Evolutionary conservation across 2,797 vertebrate genomes (phyloP).

Genomic region (Melanitta fusca): DNA sequence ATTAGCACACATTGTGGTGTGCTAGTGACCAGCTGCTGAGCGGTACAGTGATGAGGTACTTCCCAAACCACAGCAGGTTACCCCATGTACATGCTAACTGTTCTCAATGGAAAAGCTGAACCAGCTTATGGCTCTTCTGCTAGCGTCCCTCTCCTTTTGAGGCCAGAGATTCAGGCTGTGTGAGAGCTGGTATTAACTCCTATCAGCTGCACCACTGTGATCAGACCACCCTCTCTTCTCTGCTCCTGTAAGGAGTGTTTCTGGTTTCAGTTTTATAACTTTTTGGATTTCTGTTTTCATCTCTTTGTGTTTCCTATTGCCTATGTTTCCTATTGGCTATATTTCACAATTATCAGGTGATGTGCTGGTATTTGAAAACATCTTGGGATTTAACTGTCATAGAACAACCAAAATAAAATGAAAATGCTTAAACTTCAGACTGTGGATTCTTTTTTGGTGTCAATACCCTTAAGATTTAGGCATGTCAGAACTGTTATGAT

Average conservation of each 20-base stretch:
- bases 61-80: not conserved
- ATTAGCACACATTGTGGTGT: not conserved
- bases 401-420: not conserved
- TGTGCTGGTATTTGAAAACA: not conserved
- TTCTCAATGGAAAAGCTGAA: not conserved
- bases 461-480: not conserved
- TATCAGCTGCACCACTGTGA: not conserved
- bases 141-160: not conserved
- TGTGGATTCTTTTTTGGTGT: not conserved
- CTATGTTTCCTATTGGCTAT: not conserved
- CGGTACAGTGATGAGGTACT: not conserved
- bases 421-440: not conserved
- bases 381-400: not conserved
- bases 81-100: not conserved
- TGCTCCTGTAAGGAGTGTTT: not conserved
- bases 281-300: not conserved
- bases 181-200: not conserved
- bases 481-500: not conserved
- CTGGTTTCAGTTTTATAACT: not conserved
- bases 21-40: not conserved
- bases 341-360: fast-evolving
- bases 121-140: not conserved
- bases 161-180: not conserved
- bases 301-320: not conserved
- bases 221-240: not conserved